These are phyloP conservation scores for Leptinotarsa lineolata DNA, from an alignment of 1,140 invertebrate genomes.

Conservation along the genomic window DNA sequence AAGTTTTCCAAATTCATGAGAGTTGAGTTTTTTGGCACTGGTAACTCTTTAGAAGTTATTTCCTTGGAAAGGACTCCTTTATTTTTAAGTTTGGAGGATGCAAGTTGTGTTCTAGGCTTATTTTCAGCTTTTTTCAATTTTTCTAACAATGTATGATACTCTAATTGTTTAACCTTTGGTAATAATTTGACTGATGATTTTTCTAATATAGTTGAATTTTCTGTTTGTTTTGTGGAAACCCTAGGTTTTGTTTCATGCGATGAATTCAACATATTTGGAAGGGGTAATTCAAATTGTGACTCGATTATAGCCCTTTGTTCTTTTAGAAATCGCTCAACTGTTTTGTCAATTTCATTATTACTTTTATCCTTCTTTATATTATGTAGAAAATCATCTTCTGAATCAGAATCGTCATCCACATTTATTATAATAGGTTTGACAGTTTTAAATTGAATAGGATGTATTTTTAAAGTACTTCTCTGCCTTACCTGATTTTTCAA, in stretches of 20 bases:
- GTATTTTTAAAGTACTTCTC: slow-evolving; percentile 17
- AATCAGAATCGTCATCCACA: slow-evolving; percentile 49
- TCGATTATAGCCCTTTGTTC: slow-evolving; percentile 53
- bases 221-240: background rate
- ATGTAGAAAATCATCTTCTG: slow-evolving; percentile 40
- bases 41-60: background rate
- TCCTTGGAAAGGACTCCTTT: background rate
- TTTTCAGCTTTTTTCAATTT: slow-evolving; percentile 42
- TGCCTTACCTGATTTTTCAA: slow-evolving; percentile 22
- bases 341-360: slow-evolving; percentile 34
- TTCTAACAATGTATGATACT: slow-evolving; percentile 50
- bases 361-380: slow-evolving; percentile 20
- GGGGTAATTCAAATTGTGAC: slow-evolving; percentile 25
- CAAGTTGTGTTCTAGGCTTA: slow-evolving; percentile 29
- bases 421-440: slow-evolving; percentile 53
- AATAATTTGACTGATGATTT: slow-evolving; percentile 52
- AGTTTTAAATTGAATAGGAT: slow-evolving; percentile 16
- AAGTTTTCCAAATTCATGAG: slow-evolving; percentile 20
- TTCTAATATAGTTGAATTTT: slow-evolving; percentile 35
- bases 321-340: slow-evolving; percentile 50
- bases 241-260: slow-evolving; percentile 12
- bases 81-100: slow-evolving; percentile 17
- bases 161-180: slow-evolving; percentile 50
- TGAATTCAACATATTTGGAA: background rate
- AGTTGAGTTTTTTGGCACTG: background rate